Base-by-base conservation (phyloP, 2,888 invertebrate species). In the Julus scandinavius region DNA sequence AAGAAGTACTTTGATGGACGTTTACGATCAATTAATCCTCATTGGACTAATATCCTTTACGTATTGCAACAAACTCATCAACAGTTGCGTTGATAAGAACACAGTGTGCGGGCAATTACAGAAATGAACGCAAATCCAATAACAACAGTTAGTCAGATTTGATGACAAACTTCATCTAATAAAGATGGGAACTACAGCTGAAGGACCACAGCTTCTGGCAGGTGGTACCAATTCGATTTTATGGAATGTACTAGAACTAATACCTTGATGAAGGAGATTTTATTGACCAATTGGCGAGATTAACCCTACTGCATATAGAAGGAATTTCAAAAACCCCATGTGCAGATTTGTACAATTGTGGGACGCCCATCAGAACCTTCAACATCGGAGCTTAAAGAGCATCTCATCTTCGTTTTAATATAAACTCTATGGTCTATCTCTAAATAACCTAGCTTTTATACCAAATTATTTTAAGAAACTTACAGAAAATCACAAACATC, bases 1-100 rank as follows among this genome's bases (percentile, higher is more conserved):
- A 72, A 72, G 63, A 72, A 72, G 63, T 72, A 20, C 63, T 72
- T 72, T 72, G 63, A 72, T 72, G 63, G 63, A 72, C 63, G 63
- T 72, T 72, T 72, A 72, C 63, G 63, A 72, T 72, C 63, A 72
- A 72, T 72, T 72, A 72, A 72, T 72, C 63, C 63, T 72, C 63
- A 72, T 72, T 72, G 63, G 20, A 20, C 63, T 72, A 72, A 72
- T 20, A 20, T 72, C 63, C 63, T 72, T 72, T 72, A 72, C 63
- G 63, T 20, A 72, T 72, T 72, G 63, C 63, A 72, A 72, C 63
- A 20, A 72, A 72, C 63, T 72, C 63, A 72, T 72, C 63, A 72
- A 5, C 20, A 72, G 17, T 72, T 72, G 63, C 63, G 20, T 20
- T 72, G 63, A 72, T 72, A 72, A 72, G 63, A 72, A 72, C 63